phyloP scores from a whole-genome alignment of 2,797 vertebrate species.

The Ptychobarbus kaznakovi region DNA sequence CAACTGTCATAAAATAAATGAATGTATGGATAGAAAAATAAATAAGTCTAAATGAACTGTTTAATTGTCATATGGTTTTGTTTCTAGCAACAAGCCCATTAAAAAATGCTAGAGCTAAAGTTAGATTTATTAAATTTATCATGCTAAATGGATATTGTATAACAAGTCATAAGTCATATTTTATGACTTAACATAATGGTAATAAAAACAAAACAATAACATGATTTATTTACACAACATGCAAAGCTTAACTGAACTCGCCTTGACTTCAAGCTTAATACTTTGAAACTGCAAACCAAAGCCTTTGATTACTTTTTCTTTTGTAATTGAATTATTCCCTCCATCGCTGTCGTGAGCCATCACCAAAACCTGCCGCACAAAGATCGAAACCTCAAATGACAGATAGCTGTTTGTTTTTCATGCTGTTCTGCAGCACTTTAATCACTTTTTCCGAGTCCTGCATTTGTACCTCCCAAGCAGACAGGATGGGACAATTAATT shows the following conservation, averaged over 20 bases:
- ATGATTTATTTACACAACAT: neutral
- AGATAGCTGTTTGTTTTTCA: slow-evolving; percentile 49
- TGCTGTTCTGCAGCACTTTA: slow-evolving; percentile 42
- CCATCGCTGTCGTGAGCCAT: neutral
- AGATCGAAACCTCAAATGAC: slow-evolving; percentile 33
- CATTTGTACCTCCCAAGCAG: slow-evolving; percentile 55
- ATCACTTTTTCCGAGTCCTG: slow-evolving; percentile 56
- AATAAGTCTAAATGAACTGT: slow-evolving; percentile 1
- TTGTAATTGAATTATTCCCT: slow-evolving; percentile 11
- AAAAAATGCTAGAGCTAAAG: neutral
- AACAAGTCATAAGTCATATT: slow-evolving; percentile 2
- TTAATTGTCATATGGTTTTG: neutral
- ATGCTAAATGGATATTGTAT: neutral
- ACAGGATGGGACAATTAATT: slow-evolving; percentile 67
- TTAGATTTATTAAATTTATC: slow-evolving; percentile 4
- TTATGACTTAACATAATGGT: neutral
- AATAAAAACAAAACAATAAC: neutral
- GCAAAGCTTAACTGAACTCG: neutral
- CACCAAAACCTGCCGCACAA: neutral
- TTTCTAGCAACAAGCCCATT: neutral
- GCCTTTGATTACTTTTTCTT: neutral
- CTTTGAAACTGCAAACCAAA: neutral
- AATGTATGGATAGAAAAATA: neutral
- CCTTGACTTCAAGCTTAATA: neutral
- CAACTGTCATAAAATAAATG: neutral